Evolutionary conservation across 2,888 invertebrate species (phyloP).

Genomic region (Apomyelois bistriatella): DNA sequence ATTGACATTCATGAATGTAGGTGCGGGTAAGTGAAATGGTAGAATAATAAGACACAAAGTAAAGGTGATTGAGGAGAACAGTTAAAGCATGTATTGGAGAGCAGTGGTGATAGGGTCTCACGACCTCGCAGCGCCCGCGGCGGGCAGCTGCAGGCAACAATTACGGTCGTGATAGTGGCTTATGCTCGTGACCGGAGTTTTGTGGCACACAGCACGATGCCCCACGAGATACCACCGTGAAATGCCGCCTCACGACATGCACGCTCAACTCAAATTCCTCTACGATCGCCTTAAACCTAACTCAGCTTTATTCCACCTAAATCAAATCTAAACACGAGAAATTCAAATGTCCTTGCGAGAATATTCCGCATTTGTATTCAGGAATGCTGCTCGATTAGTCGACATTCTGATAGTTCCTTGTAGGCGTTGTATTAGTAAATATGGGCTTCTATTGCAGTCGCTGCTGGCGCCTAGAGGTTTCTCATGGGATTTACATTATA

Average conservation of each 20-base stretch:
- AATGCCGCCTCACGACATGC: slow-evolving; percentile 73
- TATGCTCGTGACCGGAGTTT: slow-evolving; percentile 74
- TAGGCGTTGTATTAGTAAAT: slow-evolving; percentile 70
- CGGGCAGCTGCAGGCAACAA: slow-evolving; percentile 69
- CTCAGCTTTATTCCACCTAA: slow-evolving; percentile 13
- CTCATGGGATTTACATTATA: slow-evolving; percentile 38
- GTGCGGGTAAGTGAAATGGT: slow-evolving; percentile 33
- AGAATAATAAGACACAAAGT: slow-evolving; percentile 20
- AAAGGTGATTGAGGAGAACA: slow-evolving; percentile 3
- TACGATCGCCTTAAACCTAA: slow-evolving; percentile 53
- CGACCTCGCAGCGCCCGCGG: slow-evolving; percentile 54
- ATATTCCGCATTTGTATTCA: slow-evolving; percentile 62
- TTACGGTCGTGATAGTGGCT: slow-evolving; percentile 65
- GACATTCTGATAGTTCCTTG: slow-evolving; percentile 59
- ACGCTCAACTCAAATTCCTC: slow-evolving; percentile 55
- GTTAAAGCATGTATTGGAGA: slow-evolving; percentile 18
- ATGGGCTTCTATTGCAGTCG: slow-evolving; percentile 46
- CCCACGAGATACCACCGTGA: slow-evolving; percentile 70
- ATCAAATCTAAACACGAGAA: slow-evolving; percentile 23
- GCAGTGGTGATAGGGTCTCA: slow-evolving; percentile 45
- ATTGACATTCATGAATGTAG: slow-evolving; percentile 41
- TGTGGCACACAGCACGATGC: slow-evolving; percentile 65
- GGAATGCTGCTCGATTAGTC: slow-evolving; percentile 70
- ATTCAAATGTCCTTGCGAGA: slow-evolving; percentile 58
- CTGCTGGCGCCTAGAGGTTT: slow-evolving; percentile 57